These are phyloP conservation scores for Diabrotica virgifera DNA, from an alignment of 1,140 invertebrate genomes.

Conservation along the genomic window DNA sequence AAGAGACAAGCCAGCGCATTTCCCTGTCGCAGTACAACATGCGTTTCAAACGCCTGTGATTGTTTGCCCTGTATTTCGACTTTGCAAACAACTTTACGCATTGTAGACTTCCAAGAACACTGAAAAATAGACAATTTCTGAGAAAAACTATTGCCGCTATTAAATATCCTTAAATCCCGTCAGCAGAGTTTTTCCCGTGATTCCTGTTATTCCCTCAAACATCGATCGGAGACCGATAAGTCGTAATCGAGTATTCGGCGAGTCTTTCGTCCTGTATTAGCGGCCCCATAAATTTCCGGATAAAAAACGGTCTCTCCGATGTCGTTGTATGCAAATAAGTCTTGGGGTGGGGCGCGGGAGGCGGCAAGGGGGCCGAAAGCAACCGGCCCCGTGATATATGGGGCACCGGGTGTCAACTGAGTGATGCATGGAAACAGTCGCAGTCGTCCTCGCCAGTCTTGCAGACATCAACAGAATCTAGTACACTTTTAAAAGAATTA, in stretches of 20 bases:
- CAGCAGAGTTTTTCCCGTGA: too few species aligned
- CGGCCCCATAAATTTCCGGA: conserved; percentile 46
- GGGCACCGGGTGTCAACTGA: conserved; percentile 49
- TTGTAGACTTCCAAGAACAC: too few species aligned
- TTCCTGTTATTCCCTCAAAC: too few species aligned
- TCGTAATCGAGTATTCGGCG: conserved; percentile 30
- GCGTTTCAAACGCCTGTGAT: too few species aligned
- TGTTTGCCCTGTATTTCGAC: too few species aligned
- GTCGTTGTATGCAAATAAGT: conserved; percentile 47
- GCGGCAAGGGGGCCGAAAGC: conserved; percentile 13
- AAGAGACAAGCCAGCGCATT: too few species aligned
- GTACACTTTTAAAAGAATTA: not conserved
- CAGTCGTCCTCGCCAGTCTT: conserved; percentile 17
- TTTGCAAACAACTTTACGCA: too few species aligned
- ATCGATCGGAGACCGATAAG: not conserved
- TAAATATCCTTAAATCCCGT: too few species aligned
- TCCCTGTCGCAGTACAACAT: too few species aligned
- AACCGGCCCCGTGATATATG: conserved; percentile 48
- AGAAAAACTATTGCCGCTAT: too few species aligned
- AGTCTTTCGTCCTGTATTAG: conserved; percentile 41
- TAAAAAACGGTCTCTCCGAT: conserved; percentile 39
- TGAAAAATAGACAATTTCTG: too few species aligned
- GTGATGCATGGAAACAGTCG: conserved; percentile 49
- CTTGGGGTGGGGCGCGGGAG: conserved; percentile 14
- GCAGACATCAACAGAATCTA: conserved; percentile 4